Evolutionary conservation across 2,113 vertebrate species (phyloP), one percentile per base, ranked within the genome.

Genomic region (Phoxinus phoxinus): DNA sequence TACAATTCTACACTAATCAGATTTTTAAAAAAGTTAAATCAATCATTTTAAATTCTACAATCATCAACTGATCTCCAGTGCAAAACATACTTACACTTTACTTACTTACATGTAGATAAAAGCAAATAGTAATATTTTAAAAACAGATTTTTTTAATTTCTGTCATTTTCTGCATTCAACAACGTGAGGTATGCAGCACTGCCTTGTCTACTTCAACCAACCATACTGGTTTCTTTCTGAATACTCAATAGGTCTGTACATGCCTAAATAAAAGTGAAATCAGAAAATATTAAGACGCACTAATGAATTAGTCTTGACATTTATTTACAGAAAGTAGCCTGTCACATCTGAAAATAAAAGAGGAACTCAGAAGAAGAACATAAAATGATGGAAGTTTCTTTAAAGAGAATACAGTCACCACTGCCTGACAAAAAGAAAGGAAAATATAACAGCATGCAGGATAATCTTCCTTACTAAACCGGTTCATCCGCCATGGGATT

Each of bases 11-110:
- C 8, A 51, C 15, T 51, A 51, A 5, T 41, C 1, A 41, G 37
- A 41, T 41, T 41, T 9, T 41, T 9, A 8, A 6, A 35, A 5
- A 37, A 41, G 41, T 41, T 41, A 9, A 9, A 41, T 41, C 1
- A 41, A 41, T 41, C 41, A 41, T 2, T 41, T 41, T 41, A 41
- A 41, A 41, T 41, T 2, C 8, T 9, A 41, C 41, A 41, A 41
- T 56, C 53, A 56, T 56, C 53, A 8, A 85, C 91, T 92, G 90
- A 89, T 88, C 73, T 87, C 12, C n/a, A 58, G 4, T 4, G 48
- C 2, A 77, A 21, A 56, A 53, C 17, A 21, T 67, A 32, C 3
- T 76, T 73, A 9, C n/a, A 48, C 46, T 23, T 56, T 23, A 56
- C 25, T 21, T 17, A 65, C 6, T 76, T 73, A 27, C 6, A 17